Base-by-base conservation (phyloP, 2,113 vertebrate species). In the Cathartes aura region DNA sequence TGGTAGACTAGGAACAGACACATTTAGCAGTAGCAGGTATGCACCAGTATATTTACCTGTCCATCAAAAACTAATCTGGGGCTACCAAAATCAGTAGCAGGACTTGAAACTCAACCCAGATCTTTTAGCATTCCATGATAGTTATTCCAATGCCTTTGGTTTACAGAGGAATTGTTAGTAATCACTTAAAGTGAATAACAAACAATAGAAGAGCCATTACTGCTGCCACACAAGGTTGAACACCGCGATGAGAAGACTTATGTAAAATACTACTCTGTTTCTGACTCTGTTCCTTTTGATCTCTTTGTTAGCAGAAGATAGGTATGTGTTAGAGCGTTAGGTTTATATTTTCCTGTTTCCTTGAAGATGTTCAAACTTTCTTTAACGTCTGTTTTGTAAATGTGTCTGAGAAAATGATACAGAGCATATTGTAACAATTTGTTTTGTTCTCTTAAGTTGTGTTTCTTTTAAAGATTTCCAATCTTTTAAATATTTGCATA, bases 341-440 rank as follows among this genome's bases (percentile, higher is more conserved):
- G 34, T 89, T 60, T 83, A 17, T 45, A 26, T 78, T 92, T 91
- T 80, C 52, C 43, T 80, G 20, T 81, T 92, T 89, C 20, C 48
- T 95, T 86, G 52, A 89, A 76, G 59, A n/a, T 86, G 8, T 83
- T 96, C 26, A 81, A 53, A 86, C 24, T 79, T 62, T 64, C 38
- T 93, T 55, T 94, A 74, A 75, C 66, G 56, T 60, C 72, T 72
- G 18, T 93, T 97, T 97, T 92, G 48, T 87, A 96, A 83, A 86
- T 36, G 12, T n/a, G 22, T 23, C 56, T 55, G 52, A 84, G 48
- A 76, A 81, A 84, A 43, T 10, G 1, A 12, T 50, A 19, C 4
- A 27, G 45, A 66, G 23, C 32, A 8, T 70, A 52, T 73, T 50
- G n/a, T 17, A 91, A 24, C 36, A 56, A 34, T 43, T 30, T 8